Evolutionary conservation across 2,797 vertebrate species (phyloP).

Genomic region (Margarornis squamiger): DNA sequence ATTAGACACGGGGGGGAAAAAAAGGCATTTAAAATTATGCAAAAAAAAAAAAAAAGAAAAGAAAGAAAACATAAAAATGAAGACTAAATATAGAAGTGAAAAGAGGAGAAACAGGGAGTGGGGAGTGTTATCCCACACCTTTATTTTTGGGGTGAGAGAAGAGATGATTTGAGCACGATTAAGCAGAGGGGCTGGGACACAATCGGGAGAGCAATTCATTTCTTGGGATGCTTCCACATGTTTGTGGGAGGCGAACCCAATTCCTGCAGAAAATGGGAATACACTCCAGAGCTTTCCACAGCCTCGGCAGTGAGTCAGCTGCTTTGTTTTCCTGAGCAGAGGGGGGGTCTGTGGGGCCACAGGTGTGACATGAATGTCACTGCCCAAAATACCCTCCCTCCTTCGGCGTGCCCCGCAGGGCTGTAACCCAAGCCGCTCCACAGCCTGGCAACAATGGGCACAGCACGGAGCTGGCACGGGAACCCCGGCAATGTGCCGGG

Average conservation of each 20-base stretch:
- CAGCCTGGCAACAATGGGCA: conserved; percentile 6
- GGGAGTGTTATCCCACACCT: not conserved
- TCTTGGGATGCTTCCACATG: not conserved
- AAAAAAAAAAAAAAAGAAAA: not conserved
- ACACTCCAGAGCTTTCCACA: rapidly evolving
- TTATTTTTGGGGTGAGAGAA: no score
- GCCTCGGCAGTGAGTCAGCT: not conserved
- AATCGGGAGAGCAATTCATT: not conserved
- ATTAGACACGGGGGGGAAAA: rapidly evolving
- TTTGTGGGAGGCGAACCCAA: not conserved
- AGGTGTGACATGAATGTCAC: not conserved
- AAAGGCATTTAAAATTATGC: not conserved
- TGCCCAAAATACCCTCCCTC: conserved; percentile 39
- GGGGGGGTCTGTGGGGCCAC: not conserved
- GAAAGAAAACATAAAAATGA: not conserved
- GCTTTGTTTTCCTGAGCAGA: not conserved
- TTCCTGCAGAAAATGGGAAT: not conserved
- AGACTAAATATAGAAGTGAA: no score
- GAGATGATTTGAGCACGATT: not conserved
- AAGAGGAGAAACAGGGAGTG: not conserved
- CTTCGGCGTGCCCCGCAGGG: not conserved
- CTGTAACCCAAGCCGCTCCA: not conserved
- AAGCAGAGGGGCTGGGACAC: not conserved
- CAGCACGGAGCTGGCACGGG: not conserved
- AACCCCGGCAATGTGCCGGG: not conserved